phyloP scores from a whole-genome alignment of 2,888 invertebrate genomes.

The Scrobipalpa costella region DNA sequence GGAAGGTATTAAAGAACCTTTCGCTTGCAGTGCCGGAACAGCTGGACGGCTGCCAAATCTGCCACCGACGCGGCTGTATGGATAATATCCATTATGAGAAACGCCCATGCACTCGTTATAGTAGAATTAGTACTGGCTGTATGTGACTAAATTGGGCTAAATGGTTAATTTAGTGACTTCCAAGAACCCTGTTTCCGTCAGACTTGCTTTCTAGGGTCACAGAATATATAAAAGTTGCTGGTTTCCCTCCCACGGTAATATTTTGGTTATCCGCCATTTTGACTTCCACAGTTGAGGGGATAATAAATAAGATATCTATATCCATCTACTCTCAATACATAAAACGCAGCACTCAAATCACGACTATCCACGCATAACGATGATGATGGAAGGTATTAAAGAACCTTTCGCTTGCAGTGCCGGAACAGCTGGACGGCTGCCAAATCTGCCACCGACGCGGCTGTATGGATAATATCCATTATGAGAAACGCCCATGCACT shows the following conservation, averaged over 20 bases:
- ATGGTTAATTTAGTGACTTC: background rate
- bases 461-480: slow-evolving; percentile 6
- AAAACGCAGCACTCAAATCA: slow-evolving; percentile 2
- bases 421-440: slow-evolving; percentile 12
- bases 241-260: no score
- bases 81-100: slow-evolving; percentile 18
- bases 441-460: slow-evolving; percentile 13
- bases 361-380: background rate
- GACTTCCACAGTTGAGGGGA: no score
- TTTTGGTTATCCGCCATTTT: no score
- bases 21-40: slow-evolving; percentile 13
- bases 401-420: slow-evolving; percentile 10
- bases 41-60: slow-evolving; percentile 11
- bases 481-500: slow-evolving; percentile 8
- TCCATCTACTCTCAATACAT: no score
- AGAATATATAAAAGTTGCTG: background rate
- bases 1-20: slow-evolving; percentile 12
- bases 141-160: slow-evolving; percentile 17
- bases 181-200: background rate
- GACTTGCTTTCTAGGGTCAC: background rate
- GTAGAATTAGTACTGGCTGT: slow-evolving; percentile 15
- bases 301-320: no score
- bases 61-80: slow-evolving; percentile 15
- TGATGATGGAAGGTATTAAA: slow-evolving; percentile 17
- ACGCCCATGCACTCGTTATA: slow-evolving; percentile 20